Base-by-base conservation (phyloP, 1,140 invertebrate genomes). In the Hyles vespertilio region DNA sequence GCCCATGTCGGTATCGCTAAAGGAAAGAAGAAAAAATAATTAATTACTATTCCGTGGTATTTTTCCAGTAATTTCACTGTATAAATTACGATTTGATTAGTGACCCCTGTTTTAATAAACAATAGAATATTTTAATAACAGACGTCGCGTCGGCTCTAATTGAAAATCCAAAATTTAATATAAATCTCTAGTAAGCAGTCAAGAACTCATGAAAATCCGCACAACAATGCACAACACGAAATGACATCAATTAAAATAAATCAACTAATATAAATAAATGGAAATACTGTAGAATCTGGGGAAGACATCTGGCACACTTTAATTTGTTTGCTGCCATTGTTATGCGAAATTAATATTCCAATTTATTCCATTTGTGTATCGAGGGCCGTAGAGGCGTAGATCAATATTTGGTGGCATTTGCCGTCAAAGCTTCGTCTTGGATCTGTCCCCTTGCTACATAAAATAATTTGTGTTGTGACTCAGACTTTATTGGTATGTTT, bases 301-400 rank as follows among this genome's bases (percentile, higher is more conserved):
- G 61, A 73, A 76, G 82, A 87, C 85, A 88, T 87, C 85, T 87
- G 84, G 78, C 79, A 77, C 77, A 84, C 81, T 85, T 84, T 85
- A 87, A 87, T 88, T 88, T 84, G 78, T 84, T 85, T 81, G 79
- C 70, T 69, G 70, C 68, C 78, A 86, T 87, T 88, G 85, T 88
- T 82, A 81, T 81, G 78, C 77, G 70, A 81, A 86, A 88, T 88
- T 88, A 88, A 87, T 88, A 88, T 88, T 88, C 84, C 74, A 87
- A 87, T 87, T 87, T 87, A 87, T 87, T 87, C 84, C 78, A 81
- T 81, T 84, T 80, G 74, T 79, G 82, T 85, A 84, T 85, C 75
- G 74, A 72, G 76, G 75, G 72, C 58, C 75, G 74, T 76, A 80
- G 84, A 87, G 72, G 56, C 74, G 74, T 75, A 81, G 82, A 88